Evolutionary conservation across 1,140 invertebrate species (phyloP).

Genomic region (Leptopilina boulardi): DNA sequence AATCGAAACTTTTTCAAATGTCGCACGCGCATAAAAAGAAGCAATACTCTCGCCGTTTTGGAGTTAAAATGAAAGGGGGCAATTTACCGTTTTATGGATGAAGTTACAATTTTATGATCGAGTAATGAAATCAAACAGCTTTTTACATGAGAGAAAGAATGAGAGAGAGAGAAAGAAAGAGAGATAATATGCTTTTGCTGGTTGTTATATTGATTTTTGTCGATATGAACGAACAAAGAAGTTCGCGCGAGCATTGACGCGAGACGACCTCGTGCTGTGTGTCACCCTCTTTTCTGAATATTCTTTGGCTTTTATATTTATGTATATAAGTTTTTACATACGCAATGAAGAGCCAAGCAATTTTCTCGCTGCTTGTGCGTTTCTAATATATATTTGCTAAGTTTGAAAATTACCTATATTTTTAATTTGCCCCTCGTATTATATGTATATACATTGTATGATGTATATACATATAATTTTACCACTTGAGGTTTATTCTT

Average conservation of each 20-base stretch:
- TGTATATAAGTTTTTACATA: slow-evolving; percentile 40
- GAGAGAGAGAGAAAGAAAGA: not conserved
- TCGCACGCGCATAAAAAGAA: not conserved
- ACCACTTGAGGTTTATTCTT: too few species aligned
- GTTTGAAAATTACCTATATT: too few species aligned
- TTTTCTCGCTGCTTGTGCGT: not conserved
- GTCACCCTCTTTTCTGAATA: slow-evolving; percentile 48
- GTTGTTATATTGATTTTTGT: slow-evolving; percentile 30
- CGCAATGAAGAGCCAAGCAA: slow-evolving; percentile 38
- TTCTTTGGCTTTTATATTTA: slow-evolving; percentile 48
- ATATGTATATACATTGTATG: too few species aligned
- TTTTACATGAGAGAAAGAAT: slow-evolving; percentile 14
- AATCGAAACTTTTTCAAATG: not conserved
- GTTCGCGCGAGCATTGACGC: slow-evolving; percentile 34
- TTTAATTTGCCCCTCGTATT: too few species aligned
- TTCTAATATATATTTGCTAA: too few species aligned
- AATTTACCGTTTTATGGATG: slow-evolving; percentile 4
- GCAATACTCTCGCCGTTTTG: not conserved
- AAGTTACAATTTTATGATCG: not conserved
- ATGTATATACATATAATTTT: too few species aligned
- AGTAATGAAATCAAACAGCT: slow-evolving; percentile 19
- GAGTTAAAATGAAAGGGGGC: not conserved
- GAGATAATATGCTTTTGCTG: not conserved
- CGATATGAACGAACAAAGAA: slow-evolving; percentile 37
- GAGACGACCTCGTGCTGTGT: slow-evolving; percentile 19